Conservation (phyloP, 2,888 invertebrate genomes). For the Girardia tigrina region DNA sequence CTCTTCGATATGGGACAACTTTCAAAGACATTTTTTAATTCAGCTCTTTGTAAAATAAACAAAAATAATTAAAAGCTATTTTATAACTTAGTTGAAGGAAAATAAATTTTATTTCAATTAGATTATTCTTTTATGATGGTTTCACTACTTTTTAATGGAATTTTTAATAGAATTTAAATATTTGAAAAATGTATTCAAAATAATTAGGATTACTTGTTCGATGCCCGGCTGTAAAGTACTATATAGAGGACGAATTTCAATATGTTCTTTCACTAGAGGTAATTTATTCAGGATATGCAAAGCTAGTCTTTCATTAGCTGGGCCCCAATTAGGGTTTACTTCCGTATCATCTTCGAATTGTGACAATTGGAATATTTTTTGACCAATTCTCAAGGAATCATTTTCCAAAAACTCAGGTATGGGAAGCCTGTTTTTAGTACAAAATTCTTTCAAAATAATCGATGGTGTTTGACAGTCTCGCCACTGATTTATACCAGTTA, state of each 20-base stretch:
- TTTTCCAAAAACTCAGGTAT: constrained; percentile 45
- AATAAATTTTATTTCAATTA: too few relatives aligned
- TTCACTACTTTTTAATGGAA: too few relatives aligned
- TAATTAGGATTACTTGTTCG: too few relatives aligned
- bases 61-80: too few relatives aligned
- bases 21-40: too few relatives aligned
- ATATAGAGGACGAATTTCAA: constrained; percentile 72
- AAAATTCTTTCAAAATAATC: constrained; percentile 48
- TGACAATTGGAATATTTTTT: constrained; percentile 20
- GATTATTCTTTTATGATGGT: too few relatives aligned
- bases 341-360: constrained; percentile 19
- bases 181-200: too few relatives aligned
- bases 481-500: constrained; percentile 50
- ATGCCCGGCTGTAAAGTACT: constrained; percentile 71
- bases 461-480: constrained; percentile 49
- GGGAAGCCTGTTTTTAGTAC: constrained; percentile 42
- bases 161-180: too few relatives aligned
- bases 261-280: constrained; percentile 70
- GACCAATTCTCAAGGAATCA: constrained; percentile 37
- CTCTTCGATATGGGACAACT: too few relatives aligned
- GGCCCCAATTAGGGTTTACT: constrained; percentile 42
- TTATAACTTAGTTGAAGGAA: too few relatives aligned
- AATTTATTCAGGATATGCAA: constrained; percentile 62
- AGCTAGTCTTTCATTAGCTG: constrained; percentile 70
- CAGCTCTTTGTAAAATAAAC: too few relatives aligned